A percentile compares a stretch with the other conserved stretches of the same genome.
These are phyloP conservation scores for Microctenopoma steveboyesi DNA, from an alignment of 2,797 vertebrate species.

Conservation along the genomic window DNA sequence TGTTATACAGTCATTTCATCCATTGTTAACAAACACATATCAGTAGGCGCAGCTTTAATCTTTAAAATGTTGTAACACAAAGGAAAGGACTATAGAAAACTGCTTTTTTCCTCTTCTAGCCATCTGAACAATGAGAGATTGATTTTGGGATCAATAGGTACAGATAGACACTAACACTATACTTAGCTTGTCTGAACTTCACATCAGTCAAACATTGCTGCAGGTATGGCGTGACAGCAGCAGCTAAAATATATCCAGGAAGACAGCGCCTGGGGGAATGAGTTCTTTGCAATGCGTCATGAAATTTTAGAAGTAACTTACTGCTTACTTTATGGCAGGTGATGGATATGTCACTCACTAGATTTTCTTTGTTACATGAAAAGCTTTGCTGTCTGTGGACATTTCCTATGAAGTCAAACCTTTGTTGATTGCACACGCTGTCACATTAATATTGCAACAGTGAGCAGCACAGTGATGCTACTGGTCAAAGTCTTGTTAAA, in stretches of 20 bases:
- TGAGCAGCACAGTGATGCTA: constrained; percentile 11
- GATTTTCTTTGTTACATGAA: constrained; percentile 29
- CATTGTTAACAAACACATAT: neutral
- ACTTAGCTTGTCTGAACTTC: constrained; percentile 37
- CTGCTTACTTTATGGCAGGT: constrained; percentile 40
- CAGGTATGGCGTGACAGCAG: constrained; percentile 48
- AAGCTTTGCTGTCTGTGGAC: constrained; percentile 35
- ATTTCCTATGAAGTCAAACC: constrained; percentile 21
- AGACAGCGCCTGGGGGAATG: constrained; percentile 47
- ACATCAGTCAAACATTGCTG: constrained; percentile 48
- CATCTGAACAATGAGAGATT: constrained; percentile 5
- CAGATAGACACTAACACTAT: constrained; percentile 19
- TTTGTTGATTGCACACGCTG: constrained; percentile 41
- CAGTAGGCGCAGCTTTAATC: constrained; percentile 1
- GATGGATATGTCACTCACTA: constrained; percentile 46
- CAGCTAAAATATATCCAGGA: constrained; percentile 53
- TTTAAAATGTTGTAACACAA: neutral
- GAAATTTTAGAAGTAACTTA: constrained; percentile 48
- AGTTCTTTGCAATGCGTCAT: constrained; percentile 45
- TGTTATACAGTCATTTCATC: neutral
- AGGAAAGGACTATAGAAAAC: neutral
- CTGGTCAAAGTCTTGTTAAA: constrained; percentile 23
- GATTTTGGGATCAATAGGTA: constrained; percentile 22
- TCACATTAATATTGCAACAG: constrained; percentile 31
- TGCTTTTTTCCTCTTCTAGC: neutral